Evolutionary conservation across 2,797 vertebrate genomes (phyloP).

Genomic region (Bucorvus abyssinicus): DNA sequence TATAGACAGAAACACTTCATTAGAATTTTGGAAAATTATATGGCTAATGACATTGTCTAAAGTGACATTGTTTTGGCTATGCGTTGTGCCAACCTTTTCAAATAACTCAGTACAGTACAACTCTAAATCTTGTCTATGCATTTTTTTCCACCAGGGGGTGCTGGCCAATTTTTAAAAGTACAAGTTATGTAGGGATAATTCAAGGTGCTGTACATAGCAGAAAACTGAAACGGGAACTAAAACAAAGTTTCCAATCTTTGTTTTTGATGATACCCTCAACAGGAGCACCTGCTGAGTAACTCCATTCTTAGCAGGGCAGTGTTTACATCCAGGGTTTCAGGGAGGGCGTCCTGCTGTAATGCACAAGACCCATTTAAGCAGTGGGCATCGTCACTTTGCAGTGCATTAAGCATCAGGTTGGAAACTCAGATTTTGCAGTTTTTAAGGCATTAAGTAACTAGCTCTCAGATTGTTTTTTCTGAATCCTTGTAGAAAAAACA

Average conservation of each 20-base stretch:
- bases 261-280: neutral
- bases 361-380: neutral
- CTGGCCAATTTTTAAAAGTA: neutral
- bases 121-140: neutral
- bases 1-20: neutral
- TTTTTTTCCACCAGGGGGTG: conserved; percentile 21
- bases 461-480: neutral
- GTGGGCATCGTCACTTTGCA: neutral
- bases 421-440: neutral
- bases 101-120: neutral
- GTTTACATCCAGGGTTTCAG: neutral
- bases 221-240: neutral
- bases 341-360: neutral
- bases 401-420: neutral
- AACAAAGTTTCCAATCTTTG: neutral
- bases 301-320: neutral
- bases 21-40: neutral
- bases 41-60: neutral
- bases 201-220: neutral
- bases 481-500: neutral
- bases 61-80: neutral
- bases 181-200: neutral
- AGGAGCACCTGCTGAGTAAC: neutral
- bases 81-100: neutral
- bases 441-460: neutral